These are phyloP conservation scores for Camponotus floridanus DNA, from an alignment of 1,140 invertebrate genomes.

Conservation along the genomic window DNA sequence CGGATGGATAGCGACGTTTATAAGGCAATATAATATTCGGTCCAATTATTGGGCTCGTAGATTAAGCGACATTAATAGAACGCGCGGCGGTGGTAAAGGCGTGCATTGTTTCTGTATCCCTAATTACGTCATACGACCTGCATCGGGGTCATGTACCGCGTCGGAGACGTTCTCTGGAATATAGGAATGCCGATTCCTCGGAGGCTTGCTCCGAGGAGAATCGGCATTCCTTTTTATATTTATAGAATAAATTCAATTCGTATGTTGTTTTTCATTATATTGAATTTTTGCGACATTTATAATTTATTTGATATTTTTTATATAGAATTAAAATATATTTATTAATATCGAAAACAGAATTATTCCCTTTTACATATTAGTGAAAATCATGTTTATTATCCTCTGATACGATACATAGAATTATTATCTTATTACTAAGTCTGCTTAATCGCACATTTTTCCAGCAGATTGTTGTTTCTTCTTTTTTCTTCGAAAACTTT, in stretches of 20 bases:
- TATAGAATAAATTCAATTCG: too few species aligned
- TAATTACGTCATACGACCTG: conserved; percentile 57
- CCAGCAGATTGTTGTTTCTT: not conserved
- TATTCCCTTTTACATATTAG: too few species aligned
- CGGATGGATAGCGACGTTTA: conserved; percentile 4
- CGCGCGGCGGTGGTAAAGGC: conserved; percentile 6
- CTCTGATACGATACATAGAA: not conserved
- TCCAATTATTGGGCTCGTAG: conserved; percentile 55
- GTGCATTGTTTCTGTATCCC: conserved; percentile 53
- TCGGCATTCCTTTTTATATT: too few species aligned
- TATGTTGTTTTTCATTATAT: too few species aligned
- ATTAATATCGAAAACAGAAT: too few species aligned
- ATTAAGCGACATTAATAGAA: conserved; percentile 52
- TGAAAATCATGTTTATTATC: too few species aligned
- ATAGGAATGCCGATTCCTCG: conserved; percentile 18
- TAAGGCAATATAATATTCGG: conserved; percentile 56
- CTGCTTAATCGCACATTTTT: not conserved
- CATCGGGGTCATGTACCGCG: conserved; percentile 31
- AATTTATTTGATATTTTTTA: too few species aligned
- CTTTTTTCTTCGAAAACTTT: not conserved
- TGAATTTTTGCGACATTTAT: too few species aligned
- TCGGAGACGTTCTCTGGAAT: conserved; percentile 35
- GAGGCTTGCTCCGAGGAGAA: not conserved
- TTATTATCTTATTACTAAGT: not conserved
- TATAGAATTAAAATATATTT: too few species aligned